Conservation (phyloP, 2,797 vertebrate species). For the Synaphobranchus kaupii region DNA sequence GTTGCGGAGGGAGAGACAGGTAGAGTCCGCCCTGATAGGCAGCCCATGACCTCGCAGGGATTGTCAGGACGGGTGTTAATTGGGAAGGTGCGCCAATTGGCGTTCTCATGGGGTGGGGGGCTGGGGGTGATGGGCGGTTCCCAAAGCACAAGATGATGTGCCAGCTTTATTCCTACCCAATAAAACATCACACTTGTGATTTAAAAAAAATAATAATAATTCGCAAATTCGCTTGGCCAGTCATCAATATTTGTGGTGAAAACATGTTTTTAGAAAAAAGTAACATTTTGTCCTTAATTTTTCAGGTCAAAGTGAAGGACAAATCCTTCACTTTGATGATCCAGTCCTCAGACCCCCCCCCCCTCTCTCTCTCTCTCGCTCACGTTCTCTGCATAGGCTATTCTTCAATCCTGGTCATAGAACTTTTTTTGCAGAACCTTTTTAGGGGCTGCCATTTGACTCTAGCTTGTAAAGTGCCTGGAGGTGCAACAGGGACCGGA, state of each 20-base stretch:
- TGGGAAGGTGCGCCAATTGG: slow-evolving; percentile 91
- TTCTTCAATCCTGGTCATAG: background rate
- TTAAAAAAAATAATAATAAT: no score
- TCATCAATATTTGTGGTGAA: no score
- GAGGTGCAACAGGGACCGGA: background rate
- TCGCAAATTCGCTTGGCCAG: no score
- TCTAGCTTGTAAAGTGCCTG: background rate
- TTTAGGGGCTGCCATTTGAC: background rate
- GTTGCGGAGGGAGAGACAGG: slow-evolving; percentile 82
- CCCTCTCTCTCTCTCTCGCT: no score
- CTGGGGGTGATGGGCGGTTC: slow-evolving; percentile 52
- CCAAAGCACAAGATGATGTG: slow-evolving; percentile 75
- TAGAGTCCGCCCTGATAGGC: slow-evolving; percentile 82
- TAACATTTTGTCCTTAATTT: no score
- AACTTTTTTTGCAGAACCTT: background rate
- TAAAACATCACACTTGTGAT: background rate
- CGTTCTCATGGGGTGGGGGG: slow-evolving; percentile 70
- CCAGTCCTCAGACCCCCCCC: background rate
- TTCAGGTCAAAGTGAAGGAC: no score
- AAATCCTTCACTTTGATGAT: no score
- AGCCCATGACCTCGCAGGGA: slow-evolving; percentile 85
- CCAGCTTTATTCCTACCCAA: background rate
- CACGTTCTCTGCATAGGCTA: no score
- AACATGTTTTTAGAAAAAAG: no score
- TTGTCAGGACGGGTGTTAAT: slow-evolving; percentile 95